Conservation (phyloP, 2,888 invertebrate species). For the Lasioglossum malachurum region DNA sequence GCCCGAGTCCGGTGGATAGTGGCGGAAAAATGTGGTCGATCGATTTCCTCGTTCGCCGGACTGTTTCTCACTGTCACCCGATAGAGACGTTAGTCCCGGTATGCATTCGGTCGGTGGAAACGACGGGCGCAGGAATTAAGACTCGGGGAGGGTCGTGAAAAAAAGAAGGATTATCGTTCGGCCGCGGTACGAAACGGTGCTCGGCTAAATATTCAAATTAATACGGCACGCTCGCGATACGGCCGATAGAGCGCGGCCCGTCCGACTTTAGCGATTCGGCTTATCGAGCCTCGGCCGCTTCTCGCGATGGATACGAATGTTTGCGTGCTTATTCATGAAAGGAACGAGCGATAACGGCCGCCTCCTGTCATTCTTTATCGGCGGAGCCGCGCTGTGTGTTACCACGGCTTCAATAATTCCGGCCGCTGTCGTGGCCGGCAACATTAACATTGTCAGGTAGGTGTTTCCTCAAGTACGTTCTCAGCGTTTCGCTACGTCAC, state of each 20-base stretch:
- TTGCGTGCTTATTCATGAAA: constrained; percentile 74
- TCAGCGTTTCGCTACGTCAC: constrained; percentile 54
- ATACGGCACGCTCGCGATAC: constrained; percentile 66
- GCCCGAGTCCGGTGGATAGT: neutral
- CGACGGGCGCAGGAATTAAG: constrained; percentile 21
- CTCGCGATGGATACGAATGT: constrained; percentile 68
- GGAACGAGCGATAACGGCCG: constrained; percentile 67
- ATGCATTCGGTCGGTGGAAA: constrained; percentile 12
- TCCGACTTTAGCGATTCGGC: constrained; percentile 72
- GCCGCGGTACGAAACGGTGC: constrained; percentile 45
- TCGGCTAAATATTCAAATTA: constrained; percentile 71
- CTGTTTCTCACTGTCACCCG: constrained; percentile 3
- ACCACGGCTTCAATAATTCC: constrained; percentile 69
- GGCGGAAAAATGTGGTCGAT: neutral
- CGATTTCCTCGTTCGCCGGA: neutral
- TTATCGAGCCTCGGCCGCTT: constrained; percentile 70
- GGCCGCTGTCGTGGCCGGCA: constrained; percentile 56
- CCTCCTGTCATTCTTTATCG: constrained; percentile 70
- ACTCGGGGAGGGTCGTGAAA: neutral
- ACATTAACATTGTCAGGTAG: constrained; percentile 65
- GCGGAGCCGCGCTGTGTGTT: constrained; percentile 55
- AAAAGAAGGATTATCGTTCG: constrained; percentile 20
- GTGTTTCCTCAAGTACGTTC: constrained; percentile 58
- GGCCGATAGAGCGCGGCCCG: constrained; percentile 63
- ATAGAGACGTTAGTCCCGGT: constrained; percentile 22